Evolutionary conservation across 2,888 invertebrate species (phyloP).

Genomic region (Philereme vetulata): DNA sequence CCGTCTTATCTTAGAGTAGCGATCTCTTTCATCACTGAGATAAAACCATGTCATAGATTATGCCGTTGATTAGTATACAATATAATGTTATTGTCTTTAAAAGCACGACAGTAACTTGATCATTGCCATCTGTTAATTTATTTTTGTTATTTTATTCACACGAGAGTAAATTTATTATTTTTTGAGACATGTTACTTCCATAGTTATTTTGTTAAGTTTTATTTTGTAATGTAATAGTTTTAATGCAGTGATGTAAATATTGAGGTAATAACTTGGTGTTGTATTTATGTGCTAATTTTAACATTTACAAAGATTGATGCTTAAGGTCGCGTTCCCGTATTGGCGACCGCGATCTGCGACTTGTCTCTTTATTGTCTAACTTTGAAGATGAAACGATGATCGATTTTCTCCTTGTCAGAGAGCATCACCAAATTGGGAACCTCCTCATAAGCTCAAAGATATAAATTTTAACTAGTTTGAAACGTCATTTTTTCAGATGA

Average conservation of each 20-base stretch:
- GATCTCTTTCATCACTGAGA: no score
- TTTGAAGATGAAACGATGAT: no score
- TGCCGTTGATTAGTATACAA: not conserved
- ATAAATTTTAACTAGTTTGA: no score
- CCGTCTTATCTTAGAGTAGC: no score
- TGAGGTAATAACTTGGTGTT: conserved; percentile 16
- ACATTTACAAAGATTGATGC: not conserved
- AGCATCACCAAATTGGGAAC: no score
- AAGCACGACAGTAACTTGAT: not conserved
- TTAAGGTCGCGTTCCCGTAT: no score
- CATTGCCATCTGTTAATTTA: conserved; percentile 28
- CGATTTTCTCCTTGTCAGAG: no score
- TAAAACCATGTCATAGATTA: no score
- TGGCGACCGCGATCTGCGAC: no score
- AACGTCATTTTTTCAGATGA: no score
- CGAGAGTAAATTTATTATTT: conserved; percentile 15
- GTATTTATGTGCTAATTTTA: conserved; percentile 4
- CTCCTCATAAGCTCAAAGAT: no score
- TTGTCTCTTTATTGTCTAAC: no score
- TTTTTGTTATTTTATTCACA: conserved; percentile 19
- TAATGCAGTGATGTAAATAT: conserved; percentile 28
- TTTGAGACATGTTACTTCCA: conserved; percentile 18
- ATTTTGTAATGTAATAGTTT: conserved; percentile 27
- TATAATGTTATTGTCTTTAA: not conserved
- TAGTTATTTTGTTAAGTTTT: conserved; percentile 35